Percentiles rank a stretch among this genome's conserved stretches.
Conservation (phyloP, 2,797 vertebrate species). For the Nyctibius grandis region DNA sequence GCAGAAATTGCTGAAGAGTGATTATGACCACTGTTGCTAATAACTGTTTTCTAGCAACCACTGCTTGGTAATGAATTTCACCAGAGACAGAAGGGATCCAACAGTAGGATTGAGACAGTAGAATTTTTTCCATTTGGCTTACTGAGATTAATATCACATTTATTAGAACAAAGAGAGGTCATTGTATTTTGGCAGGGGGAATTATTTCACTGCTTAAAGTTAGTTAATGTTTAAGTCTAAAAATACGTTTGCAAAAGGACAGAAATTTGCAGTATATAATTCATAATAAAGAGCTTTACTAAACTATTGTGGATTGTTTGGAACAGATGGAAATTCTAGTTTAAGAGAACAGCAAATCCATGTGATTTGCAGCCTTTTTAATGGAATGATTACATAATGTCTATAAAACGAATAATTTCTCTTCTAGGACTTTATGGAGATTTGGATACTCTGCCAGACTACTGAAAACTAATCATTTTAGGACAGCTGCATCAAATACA, state of each 20-base stretch:
- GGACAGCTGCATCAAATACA: constrained; percentile 46
- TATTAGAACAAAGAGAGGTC: constrained; percentile 2
- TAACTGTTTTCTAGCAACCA: background rate
- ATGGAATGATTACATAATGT: constrained; percentile 61
- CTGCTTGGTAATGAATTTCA: background rate
- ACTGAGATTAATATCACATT: background rate
- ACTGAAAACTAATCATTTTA: constrained; percentile 56
- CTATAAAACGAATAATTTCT: constrained; percentile 62
- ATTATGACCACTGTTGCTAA: background rate
- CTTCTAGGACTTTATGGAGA: constrained; percentile 68
- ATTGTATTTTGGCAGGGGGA: background rate
- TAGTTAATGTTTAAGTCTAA: background rate
- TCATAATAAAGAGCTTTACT: constrained; percentile 21
- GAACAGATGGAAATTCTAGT: constrained; percentile 40
- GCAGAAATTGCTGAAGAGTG: background rate
- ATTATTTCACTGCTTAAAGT: background rate
- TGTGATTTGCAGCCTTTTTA: constrained; percentile 46
- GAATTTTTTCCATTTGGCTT: background rate
- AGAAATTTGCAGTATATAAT: background rate
- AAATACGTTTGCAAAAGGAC: background rate
- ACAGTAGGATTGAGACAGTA: background rate
- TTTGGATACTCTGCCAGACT: constrained; percentile 59
- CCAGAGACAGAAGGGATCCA: background rate
- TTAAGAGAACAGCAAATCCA: constrained; percentile 42
- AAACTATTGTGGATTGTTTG: constrained; percentile 21